Base-by-base conservation (phyloP, 2,888 invertebrate species). In the Leucophora obtusa region DNA sequence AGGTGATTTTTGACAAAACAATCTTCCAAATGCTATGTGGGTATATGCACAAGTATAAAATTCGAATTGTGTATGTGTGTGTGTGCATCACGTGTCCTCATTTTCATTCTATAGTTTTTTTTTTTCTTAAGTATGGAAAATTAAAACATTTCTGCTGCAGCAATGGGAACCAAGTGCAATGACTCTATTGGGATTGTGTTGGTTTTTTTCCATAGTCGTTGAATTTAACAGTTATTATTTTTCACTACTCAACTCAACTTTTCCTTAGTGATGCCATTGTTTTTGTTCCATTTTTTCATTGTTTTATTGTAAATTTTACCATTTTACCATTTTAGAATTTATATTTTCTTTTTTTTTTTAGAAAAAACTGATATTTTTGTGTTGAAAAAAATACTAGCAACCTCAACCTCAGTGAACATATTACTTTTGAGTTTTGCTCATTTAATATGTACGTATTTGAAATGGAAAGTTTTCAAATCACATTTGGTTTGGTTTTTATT, bases 381-480 rank as follows among this genome's bases (percentile, higher is more conserved):
- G 35, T 33, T 9, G 35, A 33, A 51, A 10, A 21, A 59, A 6
- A 15, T 43, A 60, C 15, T 18, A 59, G 15, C 38, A 76, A 76
- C 70, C 70, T 76, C 75, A 76, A 70, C 62, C 75, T 76, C 76
- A 28, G 63, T 63, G 73, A 56, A 74, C 35, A 35, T 75, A 66
- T 75, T 75, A 79, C 71, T 62, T 68, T 75, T 38, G 79, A 66
- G 59, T 66, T 79, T 66, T 79, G 66, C 75, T 80, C 72, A 75
- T 80, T 80, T 80, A 80, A 75, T 80, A 28, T 28, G 28, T 28
- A 28, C 6, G 28, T 28, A 80, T 75, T 80, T 72, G 75, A 80
- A 80, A 80, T 72, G 58, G 71, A 80, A 80, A 80, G 79, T 80
- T 80, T 79, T 75, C 79, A 75, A 75, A 80, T 80, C 68, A 71